Percentiles rank a stretch among this genome's conserved stretches.
Evolutionary conservation across 2,113 vertebrate genomes (phyloP).

Genomic region (Centropus bengalensis): DNA sequence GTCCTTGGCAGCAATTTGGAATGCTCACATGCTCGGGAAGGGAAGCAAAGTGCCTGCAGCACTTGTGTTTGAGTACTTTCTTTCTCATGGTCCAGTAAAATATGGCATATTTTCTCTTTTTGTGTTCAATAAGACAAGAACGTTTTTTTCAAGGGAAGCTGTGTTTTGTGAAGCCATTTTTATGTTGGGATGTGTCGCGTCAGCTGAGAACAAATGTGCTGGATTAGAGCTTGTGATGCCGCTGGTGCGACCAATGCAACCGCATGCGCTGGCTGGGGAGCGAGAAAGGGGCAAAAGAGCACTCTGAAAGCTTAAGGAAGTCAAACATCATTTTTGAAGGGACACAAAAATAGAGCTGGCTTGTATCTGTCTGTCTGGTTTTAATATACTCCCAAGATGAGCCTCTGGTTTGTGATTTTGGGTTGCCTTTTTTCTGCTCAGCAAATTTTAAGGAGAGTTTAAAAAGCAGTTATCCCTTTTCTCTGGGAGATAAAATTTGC

Average conservation of each 20-base stretch:
- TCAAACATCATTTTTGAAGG: neutral
- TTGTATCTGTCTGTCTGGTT: conserved; percentile 19
- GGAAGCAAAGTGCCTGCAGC: neutral
- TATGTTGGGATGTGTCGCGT: neutral
- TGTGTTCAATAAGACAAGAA: neutral
- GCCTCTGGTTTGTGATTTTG: conserved; percentile 33
- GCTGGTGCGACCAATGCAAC: neutral
- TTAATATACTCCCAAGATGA: conserved; percentile 36
- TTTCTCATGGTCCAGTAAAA: neutral
- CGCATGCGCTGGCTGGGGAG: neutral
- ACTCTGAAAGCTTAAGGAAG: neutral
- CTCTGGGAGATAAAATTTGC: neutral
- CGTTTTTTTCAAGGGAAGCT: neutral
- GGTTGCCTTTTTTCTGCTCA: conserved; percentile 27
- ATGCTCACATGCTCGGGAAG: neutral
- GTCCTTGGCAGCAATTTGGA: neutral
- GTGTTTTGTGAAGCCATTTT: neutral
- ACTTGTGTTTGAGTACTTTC: neutral
- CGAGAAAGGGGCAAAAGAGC: neutral
- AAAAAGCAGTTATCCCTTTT: neutral
- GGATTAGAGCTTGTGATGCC: conserved; percentile 1
- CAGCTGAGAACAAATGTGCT: neutral
- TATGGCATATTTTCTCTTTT: neutral
- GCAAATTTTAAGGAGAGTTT: conserved; percentile 40
- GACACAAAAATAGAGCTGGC: conserved; percentile 26